Conservation (phyloP, 2,113 vertebrate genomes). For the Cettia cetti region DNA sequence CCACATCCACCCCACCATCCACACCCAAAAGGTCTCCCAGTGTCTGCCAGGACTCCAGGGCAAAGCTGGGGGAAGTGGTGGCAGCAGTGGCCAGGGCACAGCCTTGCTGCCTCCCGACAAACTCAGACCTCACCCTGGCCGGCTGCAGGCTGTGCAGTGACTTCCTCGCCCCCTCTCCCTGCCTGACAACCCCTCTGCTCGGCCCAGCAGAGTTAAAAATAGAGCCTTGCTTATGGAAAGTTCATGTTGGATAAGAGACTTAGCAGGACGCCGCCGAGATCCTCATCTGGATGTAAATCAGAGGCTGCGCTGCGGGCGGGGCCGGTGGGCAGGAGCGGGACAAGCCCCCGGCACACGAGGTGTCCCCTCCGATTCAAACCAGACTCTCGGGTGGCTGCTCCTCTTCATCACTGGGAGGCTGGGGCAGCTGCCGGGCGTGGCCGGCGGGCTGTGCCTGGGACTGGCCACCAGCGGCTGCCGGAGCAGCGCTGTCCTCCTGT, state of each 20-base stretch:
- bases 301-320: neutral
- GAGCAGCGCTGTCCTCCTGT: too few relatives aligned
- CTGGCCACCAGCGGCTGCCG: accelerated
- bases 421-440: neutral
- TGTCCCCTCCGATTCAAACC: neutral
- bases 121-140: neutral
- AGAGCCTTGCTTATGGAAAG: slow-evolving; percentile 69
- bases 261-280: slow-evolving; percentile 1
- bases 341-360: accelerated
- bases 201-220: slow-evolving; percentile 59
- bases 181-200: neutral
- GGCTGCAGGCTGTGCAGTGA: neutral
- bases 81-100: neutral
- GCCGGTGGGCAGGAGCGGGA: neutral
- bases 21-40: neutral
- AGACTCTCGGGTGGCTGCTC: neutral
- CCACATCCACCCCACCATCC: too few relatives aligned
- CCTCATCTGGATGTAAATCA: slow-evolving; percentile 49
- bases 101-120: neutral
- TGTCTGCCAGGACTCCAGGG: neutral
- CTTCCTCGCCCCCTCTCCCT: neutral
- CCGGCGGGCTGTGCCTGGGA: neutral
- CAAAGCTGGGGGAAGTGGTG: neutral
- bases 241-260: slow-evolving; percentile 54
- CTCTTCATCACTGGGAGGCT: neutral